Percentiles rank a stretch among this genome's conserved stretches.
These are phyloP conservation scores for Xylophagus ater DNA, from an alignment of 2,888 invertebrate species.

Conservation along the genomic window DNA sequence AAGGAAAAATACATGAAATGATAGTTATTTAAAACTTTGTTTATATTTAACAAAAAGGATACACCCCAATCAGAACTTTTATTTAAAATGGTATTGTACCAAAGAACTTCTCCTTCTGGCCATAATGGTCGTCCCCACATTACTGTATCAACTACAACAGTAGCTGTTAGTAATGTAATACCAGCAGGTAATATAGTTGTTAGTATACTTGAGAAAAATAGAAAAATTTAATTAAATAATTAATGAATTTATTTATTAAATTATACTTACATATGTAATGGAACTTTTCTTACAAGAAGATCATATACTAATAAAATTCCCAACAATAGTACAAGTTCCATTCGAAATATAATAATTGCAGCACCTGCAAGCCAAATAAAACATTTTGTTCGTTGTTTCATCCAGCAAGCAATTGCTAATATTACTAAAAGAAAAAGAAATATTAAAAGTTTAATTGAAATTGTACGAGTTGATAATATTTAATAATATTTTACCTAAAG, in stretches of 20 bases:
- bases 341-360: constrained; percentile 79
- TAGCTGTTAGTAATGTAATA: constrained; percentile 52
- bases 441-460: too few relatives aligned
- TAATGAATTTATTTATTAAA: background rate
- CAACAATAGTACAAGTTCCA: constrained; percentile 76
- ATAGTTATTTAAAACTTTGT: constrained; percentile 1
- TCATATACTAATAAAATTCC: constrained; percentile 77
- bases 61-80: constrained; percentile 95
- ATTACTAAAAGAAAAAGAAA: constrained; percentile 55
- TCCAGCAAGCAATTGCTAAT: constrained; percentile 74
- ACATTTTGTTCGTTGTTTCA: constrained; percentile 58
- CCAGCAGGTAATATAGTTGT: constrained; percentile 64
- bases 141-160: constrained; percentile 76
- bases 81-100: constrained; percentile 89
- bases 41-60: constrained; percentile 51
- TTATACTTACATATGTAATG: constrained; percentile 49
- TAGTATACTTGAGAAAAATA: constrained; percentile 49
- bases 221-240: constrained; percentile 4
- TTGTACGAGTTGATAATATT: too few relatives aligned
- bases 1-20: constrained; percentile 32
- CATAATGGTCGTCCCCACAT: constrained; percentile 86
- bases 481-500: constrained; percentile 57
- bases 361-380: constrained; percentile 80
- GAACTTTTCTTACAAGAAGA: constrained; percentile 58
- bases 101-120: constrained; percentile 97